phyloP scores from a whole-genome alignment of 2,888 invertebrate species.

The Pseudolycoriella hygida region DNA sequence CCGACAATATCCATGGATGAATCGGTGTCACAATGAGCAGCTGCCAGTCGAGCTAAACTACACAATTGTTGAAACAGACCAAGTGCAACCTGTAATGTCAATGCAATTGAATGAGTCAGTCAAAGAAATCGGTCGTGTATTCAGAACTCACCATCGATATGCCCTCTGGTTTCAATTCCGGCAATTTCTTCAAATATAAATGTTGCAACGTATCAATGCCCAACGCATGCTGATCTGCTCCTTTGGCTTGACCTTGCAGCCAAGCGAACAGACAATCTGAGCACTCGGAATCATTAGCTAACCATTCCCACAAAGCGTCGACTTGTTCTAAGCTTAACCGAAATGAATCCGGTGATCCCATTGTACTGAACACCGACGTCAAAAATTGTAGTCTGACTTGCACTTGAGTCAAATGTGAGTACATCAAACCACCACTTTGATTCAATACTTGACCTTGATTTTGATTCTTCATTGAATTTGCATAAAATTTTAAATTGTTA shows the following conservation, averaged over 20 bases:
- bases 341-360: conserved; percentile 80
- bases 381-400: conserved; percentile 84
- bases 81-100: conserved; percentile 38
- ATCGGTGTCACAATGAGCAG: conserved; percentile 43
- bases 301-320: conserved; percentile 79
- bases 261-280: conserved; percentile 87
- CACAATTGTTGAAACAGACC: conserved; percentile 84
- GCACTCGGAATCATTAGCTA: conserved; percentile 70
- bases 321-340: conserved; percentile 74
- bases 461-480: conserved; percentile 27
- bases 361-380: conserved; percentile 77
- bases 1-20: conserved; percentile 47
- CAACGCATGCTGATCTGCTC: conserved; percentile 80
- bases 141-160: conserved; percentile 53
- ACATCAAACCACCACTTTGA: conserved; percentile 30
- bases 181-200: conserved; percentile 75
- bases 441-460: conserved; percentile 16
- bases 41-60: conserved; percentile 65
- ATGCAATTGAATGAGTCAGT: neutral
- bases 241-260: conserved; percentile 81
- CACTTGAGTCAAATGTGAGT: conserved; percentile 70
- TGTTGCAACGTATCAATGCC: conserved; percentile 74
- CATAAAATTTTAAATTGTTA: conserved; percentile 65
- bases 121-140: no score
- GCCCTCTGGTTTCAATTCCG: conserved; percentile 69